These are phyloP conservation scores for Natrix natrix DNA, from an alignment of 2,797 vertebrate genomes.

Conservation along the genomic window DNA sequence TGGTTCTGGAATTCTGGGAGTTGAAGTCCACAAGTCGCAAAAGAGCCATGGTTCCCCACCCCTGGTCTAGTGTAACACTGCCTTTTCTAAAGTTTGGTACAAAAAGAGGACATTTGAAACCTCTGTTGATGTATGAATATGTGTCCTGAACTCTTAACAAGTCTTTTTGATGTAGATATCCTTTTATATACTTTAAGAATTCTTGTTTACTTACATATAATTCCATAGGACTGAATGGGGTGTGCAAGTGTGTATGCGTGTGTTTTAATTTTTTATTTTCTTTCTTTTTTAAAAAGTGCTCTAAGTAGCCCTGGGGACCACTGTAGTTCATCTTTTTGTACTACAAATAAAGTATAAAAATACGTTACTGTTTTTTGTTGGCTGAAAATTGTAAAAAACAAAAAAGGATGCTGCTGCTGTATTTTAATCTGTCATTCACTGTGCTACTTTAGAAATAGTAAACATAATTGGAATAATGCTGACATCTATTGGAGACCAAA, in stretches of 20 bases:
- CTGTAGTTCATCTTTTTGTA: slow-evolving; percentile 53
- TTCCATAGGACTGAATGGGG: slow-evolving; percentile 58
- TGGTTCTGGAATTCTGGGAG: too few relatives aligned
- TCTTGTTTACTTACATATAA: slow-evolving; percentile 62
- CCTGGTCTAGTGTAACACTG: slow-evolving; percentile 53
- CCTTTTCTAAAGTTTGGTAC: slow-evolving; percentile 53
- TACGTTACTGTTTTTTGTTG: not conserved
- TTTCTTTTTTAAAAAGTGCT: slow-evolving; percentile 43
- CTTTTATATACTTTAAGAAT: slow-evolving; percentile 59
- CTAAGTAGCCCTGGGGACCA: slow-evolving; percentile 54
- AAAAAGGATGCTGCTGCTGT: not conserved
- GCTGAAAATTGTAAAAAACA: not conserved
- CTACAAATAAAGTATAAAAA: slow-evolving; percentile 66
- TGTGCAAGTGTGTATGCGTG: slow-evolving; percentile 36
- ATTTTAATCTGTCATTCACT: not conserved
- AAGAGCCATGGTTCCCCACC: too few relatives aligned
- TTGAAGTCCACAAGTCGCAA: too few relatives aligned
- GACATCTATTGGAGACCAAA: not conserved
- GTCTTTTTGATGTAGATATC: slow-evolving; percentile 55
- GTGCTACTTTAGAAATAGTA: not conserved
- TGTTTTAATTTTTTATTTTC: slow-evolving; percentile 61
- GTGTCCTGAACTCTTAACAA: slow-evolving; percentile 60
- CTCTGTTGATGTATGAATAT: not conserved
- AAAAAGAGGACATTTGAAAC: slow-evolving; percentile 47
- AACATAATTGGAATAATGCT: not conserved